Evolutionary conservation across 1,140 invertebrate species (phyloP).

Genomic region (Phymorhynchus buccinoides): DNA sequence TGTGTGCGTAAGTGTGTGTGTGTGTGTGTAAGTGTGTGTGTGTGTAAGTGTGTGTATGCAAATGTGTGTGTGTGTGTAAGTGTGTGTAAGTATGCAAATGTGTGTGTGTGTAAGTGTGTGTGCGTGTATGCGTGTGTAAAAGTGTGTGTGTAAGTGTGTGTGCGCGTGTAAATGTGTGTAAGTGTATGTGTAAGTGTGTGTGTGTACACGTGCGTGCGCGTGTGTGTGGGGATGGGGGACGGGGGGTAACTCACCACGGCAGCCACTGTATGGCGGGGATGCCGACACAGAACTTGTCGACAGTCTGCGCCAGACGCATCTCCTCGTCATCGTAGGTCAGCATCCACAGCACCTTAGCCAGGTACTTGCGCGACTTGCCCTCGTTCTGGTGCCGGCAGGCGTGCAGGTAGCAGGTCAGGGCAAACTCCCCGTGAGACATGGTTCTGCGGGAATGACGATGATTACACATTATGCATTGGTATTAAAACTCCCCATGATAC

Average conservation of each 20-base stretch:
- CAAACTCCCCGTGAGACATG: constrained; percentile 83
- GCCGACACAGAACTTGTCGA: constrained; percentile 94
- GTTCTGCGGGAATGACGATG: constrained; percentile 56
- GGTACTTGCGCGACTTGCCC: constrained; percentile 94
- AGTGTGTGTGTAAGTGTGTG: too few relatives aligned
- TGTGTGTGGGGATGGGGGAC: too few relatives aligned
- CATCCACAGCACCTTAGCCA: constrained; percentile 96
- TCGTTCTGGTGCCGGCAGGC: constrained; percentile 96
- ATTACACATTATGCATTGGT: too few relatives aligned
- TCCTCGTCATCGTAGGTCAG: constrained; percentile 94
- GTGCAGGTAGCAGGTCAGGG: constrained; percentile 94
- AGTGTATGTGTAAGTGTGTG: not conserved
- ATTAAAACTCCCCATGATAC: too few relatives aligned
- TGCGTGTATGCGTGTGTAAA: too few relatives aligned
- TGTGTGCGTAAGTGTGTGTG: not conserved
- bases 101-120: not conserved
- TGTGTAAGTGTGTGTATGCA: not conserved
- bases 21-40: not conserved
- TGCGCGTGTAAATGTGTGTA: not conserved
- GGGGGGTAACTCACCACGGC: constrained; percentile 85
- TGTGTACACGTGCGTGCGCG: not conserved
- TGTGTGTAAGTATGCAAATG: too few relatives aligned
- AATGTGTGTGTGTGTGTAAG: not conserved
- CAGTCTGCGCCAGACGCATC: constrained; percentile 84
- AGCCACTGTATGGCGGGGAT: constrained; percentile 96